Evolutionary conservation across 2,888 invertebrate genomes (phyloP), one percentile per base, ranked within the genome.

Genomic region (Nomada fabriciana): DNA sequence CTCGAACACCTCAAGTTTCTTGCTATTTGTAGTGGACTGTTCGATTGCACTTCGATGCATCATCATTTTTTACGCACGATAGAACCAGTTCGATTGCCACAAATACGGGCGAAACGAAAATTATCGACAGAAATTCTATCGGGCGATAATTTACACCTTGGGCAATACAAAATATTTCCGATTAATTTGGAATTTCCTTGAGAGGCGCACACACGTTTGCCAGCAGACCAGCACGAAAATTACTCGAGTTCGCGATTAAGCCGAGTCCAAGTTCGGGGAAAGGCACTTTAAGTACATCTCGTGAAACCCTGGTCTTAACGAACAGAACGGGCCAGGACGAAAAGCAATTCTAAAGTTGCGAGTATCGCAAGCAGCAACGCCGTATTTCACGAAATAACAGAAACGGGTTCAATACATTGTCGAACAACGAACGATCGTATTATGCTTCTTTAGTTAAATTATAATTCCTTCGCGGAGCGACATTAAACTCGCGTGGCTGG

Each of bases 201-300:
- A 42, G 47, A 61, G n/a, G n/a, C 29, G 29, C 13, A 7, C 15
- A 25, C 60, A 29, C 15, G 7, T 42, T 25, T 11, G 61, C 52
- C 25, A 29, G 7, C 20, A 15, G 36, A 25, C 2, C 36, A 42
- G 36, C 59, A 11, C 4, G 65, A 82, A 82, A 75, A 55, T 61
- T 60, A 60, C 47, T 2, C 43, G 64, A 70, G 50, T 65, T 53
- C 64, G 67, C 67, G 57, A 64, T 69, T 53, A 64, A 59, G 50
- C 25, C 60, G 70, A 61, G 80, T 72, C 74, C 57, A 53, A 43
- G 65, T 84, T 86, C 87, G 86, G 84, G 86, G 84, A 86, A 82
- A 86, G 82, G 73, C 13, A 10, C 73, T 61, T 82, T 76, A 72
- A 86, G 65, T 72, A 75, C 60, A 76, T 84, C 80, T 86, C 84